Percentiles rank a stretch among this genome's conserved stretches.
These are phyloP conservation scores for Andrena praecox DNA, from an alignment of 2,888 invertebrate species.

Conservation along the genomic window DNA sequence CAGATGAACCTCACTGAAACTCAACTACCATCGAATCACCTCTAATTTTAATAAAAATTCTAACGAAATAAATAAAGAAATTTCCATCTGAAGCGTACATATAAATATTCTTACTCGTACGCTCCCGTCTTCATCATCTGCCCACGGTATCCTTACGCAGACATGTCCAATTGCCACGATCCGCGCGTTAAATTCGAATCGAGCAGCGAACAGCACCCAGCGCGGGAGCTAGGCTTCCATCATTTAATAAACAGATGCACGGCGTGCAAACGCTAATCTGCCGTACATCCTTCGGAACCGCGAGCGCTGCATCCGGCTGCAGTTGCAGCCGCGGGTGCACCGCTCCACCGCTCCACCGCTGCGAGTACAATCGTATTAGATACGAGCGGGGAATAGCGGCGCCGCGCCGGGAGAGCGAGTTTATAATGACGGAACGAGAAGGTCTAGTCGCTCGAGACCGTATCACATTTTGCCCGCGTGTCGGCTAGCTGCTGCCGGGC, in stretches of 20 bases:
- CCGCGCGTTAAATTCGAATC: background rate
- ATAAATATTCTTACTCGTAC: no score
- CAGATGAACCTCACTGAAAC: no score
- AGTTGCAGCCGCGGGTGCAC: constrained; percentile 42
- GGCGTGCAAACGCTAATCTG: constrained; percentile 22
- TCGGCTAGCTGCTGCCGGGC: constrained; percentile 27
- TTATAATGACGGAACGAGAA: constrained; percentile 76
- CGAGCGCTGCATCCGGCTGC: constrained; percentile 15
- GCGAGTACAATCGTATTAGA: constrained; percentile 65
- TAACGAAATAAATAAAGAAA: no score
- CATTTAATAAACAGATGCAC: constrained; percentile 2
- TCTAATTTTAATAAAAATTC: no score
- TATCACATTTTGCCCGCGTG: constrained; percentile 66
- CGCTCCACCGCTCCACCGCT: constrained; percentile 53
- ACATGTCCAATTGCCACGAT: no score
- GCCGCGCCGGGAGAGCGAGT: constrained; percentile 65
- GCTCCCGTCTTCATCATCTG: no score
- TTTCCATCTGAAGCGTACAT: no score
- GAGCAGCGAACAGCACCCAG: background rate
- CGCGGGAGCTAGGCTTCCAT: background rate
- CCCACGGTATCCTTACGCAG: no score
- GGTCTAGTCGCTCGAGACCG: constrained; percentile 73
- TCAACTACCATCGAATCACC: no score
- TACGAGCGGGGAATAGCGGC: constrained; percentile 48
- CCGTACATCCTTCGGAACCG: constrained; percentile 23